Percentiles rank a stretch among this genome's conserved stretches.
Evolutionary conservation across 2,888 invertebrate genomes (phyloP).

Genomic region (Pristionchus entomophagus): DNA sequence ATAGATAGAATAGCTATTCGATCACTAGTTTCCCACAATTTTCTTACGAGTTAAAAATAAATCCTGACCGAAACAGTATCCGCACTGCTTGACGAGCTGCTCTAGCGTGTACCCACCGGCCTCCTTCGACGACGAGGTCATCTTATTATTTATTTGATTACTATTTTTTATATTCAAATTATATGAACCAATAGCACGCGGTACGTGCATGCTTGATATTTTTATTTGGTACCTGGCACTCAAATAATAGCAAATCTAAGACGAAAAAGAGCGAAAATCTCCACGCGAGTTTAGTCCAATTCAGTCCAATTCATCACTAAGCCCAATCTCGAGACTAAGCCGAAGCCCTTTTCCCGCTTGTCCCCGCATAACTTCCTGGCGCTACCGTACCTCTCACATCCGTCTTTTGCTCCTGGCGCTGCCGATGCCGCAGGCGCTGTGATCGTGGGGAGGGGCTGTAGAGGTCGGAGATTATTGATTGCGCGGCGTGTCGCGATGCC

Average conservation of each 20-base stretch:
- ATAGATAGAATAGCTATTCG: too few species aligned
- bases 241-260: background rate
- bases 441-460: slow-evolving; percentile 5
- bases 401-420: background rate
- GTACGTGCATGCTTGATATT: too few species aligned
- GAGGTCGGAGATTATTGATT: background rate
- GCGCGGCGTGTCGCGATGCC: slow-evolving; percentile 12
- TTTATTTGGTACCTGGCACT: too few species aligned
- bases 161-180: background rate
- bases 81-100: slow-evolving; percentile 27
- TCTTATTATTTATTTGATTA: background rate
- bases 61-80: slow-evolving; percentile 3
- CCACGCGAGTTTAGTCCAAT: too few species aligned
- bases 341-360: background rate
- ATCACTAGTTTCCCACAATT: too few species aligned
- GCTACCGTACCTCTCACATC: slow-evolving; percentile 29
- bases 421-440: background rate
- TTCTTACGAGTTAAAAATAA: background rate
- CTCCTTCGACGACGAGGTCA: slow-evolving; percentile 20
- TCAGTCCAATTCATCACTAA: background rate
- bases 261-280: background rate
- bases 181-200: background rate
- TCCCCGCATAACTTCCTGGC: background rate
- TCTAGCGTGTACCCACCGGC: background rate
- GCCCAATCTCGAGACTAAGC: background rate